phyloP scores from a whole-genome alignment of 2,888 invertebrate species.

The Habroteleia sp. region DNA sequence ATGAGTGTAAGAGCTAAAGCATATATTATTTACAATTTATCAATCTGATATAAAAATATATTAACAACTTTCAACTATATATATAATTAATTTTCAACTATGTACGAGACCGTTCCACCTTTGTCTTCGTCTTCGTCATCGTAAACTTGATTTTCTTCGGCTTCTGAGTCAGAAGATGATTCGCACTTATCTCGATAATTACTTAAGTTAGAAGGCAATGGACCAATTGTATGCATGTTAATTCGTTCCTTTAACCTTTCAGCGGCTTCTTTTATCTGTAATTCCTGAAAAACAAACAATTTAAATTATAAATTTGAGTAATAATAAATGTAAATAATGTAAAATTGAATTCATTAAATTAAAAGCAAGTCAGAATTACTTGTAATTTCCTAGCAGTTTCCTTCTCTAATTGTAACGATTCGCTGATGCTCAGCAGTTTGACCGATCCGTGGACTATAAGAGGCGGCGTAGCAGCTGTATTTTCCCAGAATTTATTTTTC shows the following conservation, averaged over 20 bases:
- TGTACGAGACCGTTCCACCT: conserved; percentile 82
- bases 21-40: no score
- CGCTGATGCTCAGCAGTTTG: conserved; percentile 82
- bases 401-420: conserved; percentile 83
- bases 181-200: conserved; percentile 79
- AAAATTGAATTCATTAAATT: conserved; percentile 68
- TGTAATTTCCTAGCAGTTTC: conserved; percentile 80
- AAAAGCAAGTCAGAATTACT: conserved; percentile 77
- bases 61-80: conserved; percentile 67
- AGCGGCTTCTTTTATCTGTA: conserved; percentile 84
- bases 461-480: conserved; percentile 85
- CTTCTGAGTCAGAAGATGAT: conserved; percentile 72
- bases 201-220: conserved; percentile 76
- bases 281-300: conserved; percentile 78
- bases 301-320: background rate
- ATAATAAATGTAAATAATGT: conserved; percentile 2
- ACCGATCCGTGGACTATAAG: conserved; percentile 83
- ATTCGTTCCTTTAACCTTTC: conserved; percentile 82
- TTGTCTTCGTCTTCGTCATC: conserved; percentile 83
- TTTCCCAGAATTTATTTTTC: conserved; percentile 84
- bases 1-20: no score
- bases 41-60: no score
- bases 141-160: conserved; percentile 83
- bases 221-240: conserved; percentile 79
- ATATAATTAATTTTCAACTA: no score